Evolutionary conservation across 2,888 invertebrate genomes (phyloP).

Genomic region (Cryptocephalus primarius): DNA sequence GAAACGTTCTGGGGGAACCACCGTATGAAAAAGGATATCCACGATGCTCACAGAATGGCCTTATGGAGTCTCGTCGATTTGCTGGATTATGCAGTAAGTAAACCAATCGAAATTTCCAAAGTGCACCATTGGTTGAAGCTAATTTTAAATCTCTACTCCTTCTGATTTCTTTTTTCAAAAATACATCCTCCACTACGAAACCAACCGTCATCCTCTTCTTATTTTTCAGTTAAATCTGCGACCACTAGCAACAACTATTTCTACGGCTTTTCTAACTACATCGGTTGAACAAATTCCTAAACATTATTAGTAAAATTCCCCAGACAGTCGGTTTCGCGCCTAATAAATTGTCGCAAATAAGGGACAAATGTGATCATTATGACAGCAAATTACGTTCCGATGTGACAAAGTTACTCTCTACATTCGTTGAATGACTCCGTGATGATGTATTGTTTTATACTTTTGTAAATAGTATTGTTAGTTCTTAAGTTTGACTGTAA

Average conservation of each 20-base stretch:
- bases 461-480: too few species aligned
- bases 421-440: slow-evolving; percentile 6
- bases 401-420: slow-evolving; percentile 3
- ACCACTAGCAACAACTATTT: slow-evolving; percentile 3
- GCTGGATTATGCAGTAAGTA: slow-evolving; percentile 67
- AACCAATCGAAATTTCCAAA: slow-evolving; percentile 2
- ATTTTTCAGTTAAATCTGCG: not conserved
- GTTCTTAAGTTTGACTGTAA: too few species aligned
- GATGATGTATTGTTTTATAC: slow-evolving; percentile 1
- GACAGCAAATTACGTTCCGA: not conserved
- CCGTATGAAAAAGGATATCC: slow-evolving; percentile 70
- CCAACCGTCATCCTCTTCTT: too few species aligned
- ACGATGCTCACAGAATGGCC: slow-evolving; percentile 57
- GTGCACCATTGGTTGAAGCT: not conserved
- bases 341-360: too few species aligned
- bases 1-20: slow-evolving; percentile 63
- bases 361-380: too few species aligned
- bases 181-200: too few species aligned
- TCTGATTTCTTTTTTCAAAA: too few species aligned
- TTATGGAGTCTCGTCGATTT: slow-evolving; percentile 60
- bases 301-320: too few species aligned
- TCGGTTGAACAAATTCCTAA: slow-evolving; percentile 5
- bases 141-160: too few species aligned
- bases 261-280: slow-evolving; percentile 8
- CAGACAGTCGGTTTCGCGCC: too few species aligned